Conservation (phyloP, 2,797 vertebrate species). For the Ptychobarbus kaznakovi region DNA sequence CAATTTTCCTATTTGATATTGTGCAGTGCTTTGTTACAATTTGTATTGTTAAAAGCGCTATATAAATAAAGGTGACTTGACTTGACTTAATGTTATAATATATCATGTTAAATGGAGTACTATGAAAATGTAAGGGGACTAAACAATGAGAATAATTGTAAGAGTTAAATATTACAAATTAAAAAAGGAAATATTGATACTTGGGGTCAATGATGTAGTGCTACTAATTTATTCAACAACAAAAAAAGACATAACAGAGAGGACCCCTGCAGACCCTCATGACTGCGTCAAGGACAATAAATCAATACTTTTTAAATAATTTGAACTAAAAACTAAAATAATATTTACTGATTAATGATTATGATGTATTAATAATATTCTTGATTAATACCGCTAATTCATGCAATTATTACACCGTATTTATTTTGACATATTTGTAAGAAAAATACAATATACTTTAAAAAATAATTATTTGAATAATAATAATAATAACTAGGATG, state of each 20-base stretch:
- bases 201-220: not conserved
- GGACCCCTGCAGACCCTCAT: not conserved
- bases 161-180: not conserved
- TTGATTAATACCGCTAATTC: not conserved
- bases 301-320: not conserved
- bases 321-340: not conserved
- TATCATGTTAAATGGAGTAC: constrained; percentile 72
- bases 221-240: not conserved
- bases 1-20: too few species aligned
- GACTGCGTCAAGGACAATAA: not conserved
- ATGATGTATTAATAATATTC: not conserved
- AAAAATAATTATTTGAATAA: not conserved
- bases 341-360: not conserved
- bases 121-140: constrained; percentile 73
- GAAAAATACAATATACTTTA: not conserved
- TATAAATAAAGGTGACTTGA: too few species aligned
- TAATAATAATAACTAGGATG: not conserved
- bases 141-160: constrained; percentile 72
- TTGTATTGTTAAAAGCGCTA: too few species aligned
- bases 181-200: not conserved
- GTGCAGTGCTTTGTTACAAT: too few species aligned
- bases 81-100: constrained; percentile 57
- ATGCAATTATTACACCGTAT: not conserved
- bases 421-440: not conserved
- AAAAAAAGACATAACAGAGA: not conserved